Evolutionary conservation across 23 tunicate species (phyloP).

Genomic region (Ciona savignyi): DNA sequence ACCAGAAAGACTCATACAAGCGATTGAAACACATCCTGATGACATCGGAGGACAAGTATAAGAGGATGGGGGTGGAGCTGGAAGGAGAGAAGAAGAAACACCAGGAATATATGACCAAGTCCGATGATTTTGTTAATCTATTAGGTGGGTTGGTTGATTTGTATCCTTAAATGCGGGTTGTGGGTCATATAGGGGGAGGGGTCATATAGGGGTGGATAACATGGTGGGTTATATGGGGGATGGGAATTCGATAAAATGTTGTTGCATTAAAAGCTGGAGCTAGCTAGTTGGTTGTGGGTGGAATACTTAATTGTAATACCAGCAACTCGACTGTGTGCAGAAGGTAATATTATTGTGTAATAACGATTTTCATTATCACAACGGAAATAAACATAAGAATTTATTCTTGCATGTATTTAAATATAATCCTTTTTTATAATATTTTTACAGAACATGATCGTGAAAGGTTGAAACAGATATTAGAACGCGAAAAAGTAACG

Average conservation of each 20-base stretch:
- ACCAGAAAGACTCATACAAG: conserved; percentile 67
- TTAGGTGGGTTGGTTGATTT: conserved; percentile 34
- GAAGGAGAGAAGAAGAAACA: conserved; percentile 78
- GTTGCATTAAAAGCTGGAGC: too few species aligned
- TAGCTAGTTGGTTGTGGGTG: too few species aligned
- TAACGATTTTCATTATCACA: background rate
- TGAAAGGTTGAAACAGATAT: conserved; percentile 53
- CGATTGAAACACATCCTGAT: conserved; percentile 57
- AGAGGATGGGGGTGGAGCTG: conserved; percentile 36
- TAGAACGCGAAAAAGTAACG: conserved; percentile 57
- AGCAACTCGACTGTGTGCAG: too few species aligned
- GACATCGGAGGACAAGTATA: conserved; percentile 56
- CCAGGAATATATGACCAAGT: conserved; percentile 81
- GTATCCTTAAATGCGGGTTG: conserved; percentile 14
- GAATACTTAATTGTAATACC: too few species aligned
- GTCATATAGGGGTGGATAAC: too few species aligned
- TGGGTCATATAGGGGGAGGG: too few species aligned
- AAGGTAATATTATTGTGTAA: background rate
- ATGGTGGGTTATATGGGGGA: too few species aligned
- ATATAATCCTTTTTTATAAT: too few species aligned
- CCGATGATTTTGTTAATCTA: conserved; percentile 83
- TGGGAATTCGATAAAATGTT: too few species aligned
- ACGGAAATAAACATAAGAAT: background rate
- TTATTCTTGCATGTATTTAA: conserved; percentile 1
- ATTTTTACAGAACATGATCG: conserved; percentile 64